Conservation (phyloP, 1,140 invertebrate species). For the Onthophagus taurus region DNA sequence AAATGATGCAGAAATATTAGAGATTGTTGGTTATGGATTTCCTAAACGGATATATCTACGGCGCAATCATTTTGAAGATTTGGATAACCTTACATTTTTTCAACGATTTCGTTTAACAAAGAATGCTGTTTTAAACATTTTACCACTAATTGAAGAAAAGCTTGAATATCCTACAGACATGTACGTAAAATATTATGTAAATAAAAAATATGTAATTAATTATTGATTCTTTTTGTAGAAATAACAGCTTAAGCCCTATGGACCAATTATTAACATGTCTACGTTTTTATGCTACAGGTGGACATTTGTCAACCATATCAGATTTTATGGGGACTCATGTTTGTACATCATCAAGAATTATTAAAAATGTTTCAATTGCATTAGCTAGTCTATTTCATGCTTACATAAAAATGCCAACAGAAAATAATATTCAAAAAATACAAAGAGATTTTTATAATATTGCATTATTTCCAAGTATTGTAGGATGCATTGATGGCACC, state of each 20-base stretch:
- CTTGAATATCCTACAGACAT: too few species aligned
- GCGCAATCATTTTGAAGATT: too few species aligned
- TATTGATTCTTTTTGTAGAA: too few species aligned
- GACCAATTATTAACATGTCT: constrained; percentile 20
- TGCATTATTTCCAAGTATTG: constrained; percentile 33
- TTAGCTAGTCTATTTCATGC: constrained; percentile 17
- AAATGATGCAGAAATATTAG: too few species aligned
- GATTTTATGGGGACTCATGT: constrained; percentile 26
- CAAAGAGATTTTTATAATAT: constrained; percentile 27
- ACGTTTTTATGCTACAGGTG: constrained; percentile 29
- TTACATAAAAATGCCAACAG: constrained; percentile 19
- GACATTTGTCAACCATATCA: constrained; percentile 19
- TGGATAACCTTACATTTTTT: too few species aligned
- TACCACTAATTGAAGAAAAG: too few species aligned
- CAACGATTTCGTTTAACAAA: too few species aligned
- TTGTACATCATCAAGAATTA: constrained; percentile 21
- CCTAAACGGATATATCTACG: too few species aligned
- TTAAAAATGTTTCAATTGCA: constrained; percentile 23
- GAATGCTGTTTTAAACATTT: too few species aligned
- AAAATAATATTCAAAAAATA: constrained; percentile 20
- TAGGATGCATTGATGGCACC: constrained; percentile 37
- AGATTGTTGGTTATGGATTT: too few species aligned
- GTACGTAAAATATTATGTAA: too few species aligned
- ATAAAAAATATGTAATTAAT: too few species aligned
- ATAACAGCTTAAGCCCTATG: constrained; percentile 16